A percentile compares a stretch with the other conserved stretches of the same genome.
phyloP scores from a whole-genome alignment of 2,797 vertebrate genomes.

The Poliocrania exsul region DNA sequence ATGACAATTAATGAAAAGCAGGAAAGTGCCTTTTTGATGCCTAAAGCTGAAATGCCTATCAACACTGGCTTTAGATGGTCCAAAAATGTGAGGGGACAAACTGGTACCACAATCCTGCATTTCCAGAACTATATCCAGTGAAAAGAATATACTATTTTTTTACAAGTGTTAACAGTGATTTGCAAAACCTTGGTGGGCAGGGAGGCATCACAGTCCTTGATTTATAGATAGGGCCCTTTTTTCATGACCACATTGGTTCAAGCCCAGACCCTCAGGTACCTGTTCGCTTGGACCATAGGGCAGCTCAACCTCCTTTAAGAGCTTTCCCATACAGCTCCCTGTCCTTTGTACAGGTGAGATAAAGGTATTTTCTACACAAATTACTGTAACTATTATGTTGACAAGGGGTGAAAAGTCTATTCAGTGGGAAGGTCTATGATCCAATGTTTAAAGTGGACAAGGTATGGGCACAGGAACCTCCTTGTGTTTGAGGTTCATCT shows the following conservation, averaged over 20 bases:
- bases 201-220: too few relatives aligned
- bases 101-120: neutral
- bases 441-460: neutral
- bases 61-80: neutral
- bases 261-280: neutral
- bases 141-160: neutral
- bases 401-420: fast-evolving
- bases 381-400: neutral
- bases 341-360: neutral
- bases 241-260: neutral
- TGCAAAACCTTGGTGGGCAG: neutral
- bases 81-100: neutral
- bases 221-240: neutral
- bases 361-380: neutral
- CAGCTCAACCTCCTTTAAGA: neutral
- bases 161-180: neutral
- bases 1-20: neutral
- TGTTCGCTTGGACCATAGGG: fast-evolving
- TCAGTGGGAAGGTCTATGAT: neutral
- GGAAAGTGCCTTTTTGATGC: neutral
- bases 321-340: neutral
- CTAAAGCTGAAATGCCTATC: neutral
- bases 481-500: neutral
- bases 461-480: neutral
- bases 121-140: neutral